These are phyloP conservation scores for Sarcophaga peregrina DNA, from an alignment of 1,140 invertebrate genomes.

Conservation along the genomic window DNA sequence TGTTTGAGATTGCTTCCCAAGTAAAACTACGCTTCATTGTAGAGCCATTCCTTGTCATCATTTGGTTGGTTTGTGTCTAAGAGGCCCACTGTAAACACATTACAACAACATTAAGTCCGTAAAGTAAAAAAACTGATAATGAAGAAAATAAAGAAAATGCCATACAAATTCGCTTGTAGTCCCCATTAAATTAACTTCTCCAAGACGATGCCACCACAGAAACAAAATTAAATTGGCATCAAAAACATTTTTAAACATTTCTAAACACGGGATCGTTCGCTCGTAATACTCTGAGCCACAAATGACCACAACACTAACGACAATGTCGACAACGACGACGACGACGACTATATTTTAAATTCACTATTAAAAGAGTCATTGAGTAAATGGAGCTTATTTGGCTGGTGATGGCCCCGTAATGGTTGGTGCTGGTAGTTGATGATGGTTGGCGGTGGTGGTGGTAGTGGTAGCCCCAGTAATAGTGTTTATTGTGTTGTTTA, in stretches of 20 bases:
- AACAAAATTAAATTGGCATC: no score
- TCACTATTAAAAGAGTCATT: background rate
- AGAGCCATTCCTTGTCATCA: no score
- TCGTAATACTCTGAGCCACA: no score
- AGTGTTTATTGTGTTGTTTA: constrained; percentile 36
- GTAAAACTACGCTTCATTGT: no score
- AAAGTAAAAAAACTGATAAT: no score
- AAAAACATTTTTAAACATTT: no score
- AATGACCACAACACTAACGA: no score
- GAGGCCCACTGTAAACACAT: no score
- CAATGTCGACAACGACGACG: background rate
- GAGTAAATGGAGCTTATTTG: background rate
- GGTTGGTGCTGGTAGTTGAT: background rate
- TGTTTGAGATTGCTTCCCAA: no score
- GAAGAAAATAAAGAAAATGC: background rate
- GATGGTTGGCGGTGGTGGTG: constrained; percentile 13
- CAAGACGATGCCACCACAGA: background rate
- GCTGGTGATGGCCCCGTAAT: background rate
- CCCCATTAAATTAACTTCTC: constrained; percentile 22
- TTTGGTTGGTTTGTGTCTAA: no score
- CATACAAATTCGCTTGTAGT: background rate
- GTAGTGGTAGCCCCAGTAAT: constrained; percentile 17
- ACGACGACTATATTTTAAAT: constrained; percentile 9
- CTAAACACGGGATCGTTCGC: no score
- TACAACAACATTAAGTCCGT: no score